Evolutionary conservation across 1,140 invertebrate genomes (phyloP).

Genomic region (Phocides pigmalion): DNA sequence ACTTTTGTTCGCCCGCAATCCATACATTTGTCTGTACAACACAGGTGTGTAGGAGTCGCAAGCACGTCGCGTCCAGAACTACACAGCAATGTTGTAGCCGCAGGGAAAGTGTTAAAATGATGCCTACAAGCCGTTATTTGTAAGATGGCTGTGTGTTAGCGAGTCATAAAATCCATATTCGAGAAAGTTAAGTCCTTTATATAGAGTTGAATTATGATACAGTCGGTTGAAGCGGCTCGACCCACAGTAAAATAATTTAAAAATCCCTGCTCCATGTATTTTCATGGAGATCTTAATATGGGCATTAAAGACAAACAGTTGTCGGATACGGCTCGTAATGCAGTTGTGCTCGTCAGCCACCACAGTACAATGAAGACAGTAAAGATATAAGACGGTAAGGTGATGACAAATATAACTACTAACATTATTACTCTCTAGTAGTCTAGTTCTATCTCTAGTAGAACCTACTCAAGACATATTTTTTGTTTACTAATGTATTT

Average conservation of each 20-base stretch:
- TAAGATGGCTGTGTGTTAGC: slow-evolving; percentile 35
- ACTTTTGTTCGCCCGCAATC: too few relatives aligned
- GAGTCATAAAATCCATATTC: slow-evolving; percentile 42
- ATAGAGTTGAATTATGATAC: slow-evolving; percentile 37
- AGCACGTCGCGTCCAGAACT: too few relatives aligned
- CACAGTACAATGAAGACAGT: background rate
- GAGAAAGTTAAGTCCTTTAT: slow-evolving; percentile 45
- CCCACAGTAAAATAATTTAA: slow-evolving; percentile 52
- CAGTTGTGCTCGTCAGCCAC: slow-evolving; percentile 29
- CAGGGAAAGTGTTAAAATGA: too few relatives aligned
- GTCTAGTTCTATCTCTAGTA: too few relatives aligned
- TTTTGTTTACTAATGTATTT: too few relatives aligned
- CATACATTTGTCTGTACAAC: too few relatives aligned
- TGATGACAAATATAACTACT: too few relatives aligned
- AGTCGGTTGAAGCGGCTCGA: slow-evolving; percentile 30
- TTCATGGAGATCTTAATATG: slow-evolving; percentile 55
- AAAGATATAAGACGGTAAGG: too few relatives aligned
- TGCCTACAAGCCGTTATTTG: slow-evolving; percentile 40
- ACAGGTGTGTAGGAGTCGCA: too few relatives aligned
- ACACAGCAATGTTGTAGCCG: too few relatives aligned
- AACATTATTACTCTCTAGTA: too few relatives aligned
- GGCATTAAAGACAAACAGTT: slow-evolving; percentile 58
- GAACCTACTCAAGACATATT: too few relatives aligned
- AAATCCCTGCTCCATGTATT: slow-evolving; percentile 34
- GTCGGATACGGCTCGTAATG: slow-evolving; percentile 37